Evolutionary conservation across 1,140 invertebrate species (phyloP).

Genomic region (Lasioglossum albipes): DNA sequence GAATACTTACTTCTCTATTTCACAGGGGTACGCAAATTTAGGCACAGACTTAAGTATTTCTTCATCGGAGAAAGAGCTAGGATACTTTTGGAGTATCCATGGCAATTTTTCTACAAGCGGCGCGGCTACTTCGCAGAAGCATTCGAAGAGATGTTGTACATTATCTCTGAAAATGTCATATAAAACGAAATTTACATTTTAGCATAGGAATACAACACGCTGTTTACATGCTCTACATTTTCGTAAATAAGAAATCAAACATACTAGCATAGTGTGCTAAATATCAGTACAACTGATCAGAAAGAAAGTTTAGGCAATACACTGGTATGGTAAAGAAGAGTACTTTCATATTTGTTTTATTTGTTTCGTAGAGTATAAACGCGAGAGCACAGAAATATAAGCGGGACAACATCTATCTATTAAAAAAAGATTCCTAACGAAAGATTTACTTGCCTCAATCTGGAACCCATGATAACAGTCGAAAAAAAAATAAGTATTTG

Average conservation of each 20-base stretch:
- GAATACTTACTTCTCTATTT: conserved; percentile 86
- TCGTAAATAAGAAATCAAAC: neutral
- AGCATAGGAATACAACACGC: neutral
- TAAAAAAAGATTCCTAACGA: conserved; percentile 16
- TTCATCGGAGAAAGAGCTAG: conserved; percentile 86
- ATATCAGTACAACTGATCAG: neutral
- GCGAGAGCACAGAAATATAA: neutral
- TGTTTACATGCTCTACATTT: neutral
- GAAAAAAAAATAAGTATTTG: conserved; percentile 61
- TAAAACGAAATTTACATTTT: neutral
- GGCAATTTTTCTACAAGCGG: conserved; percentile 83
- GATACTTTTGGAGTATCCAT: conserved; percentile 89
- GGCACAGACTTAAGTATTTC: conserved; percentile 90
- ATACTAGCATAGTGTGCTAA: neutral
- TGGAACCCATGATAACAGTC: conserved; percentile 76
- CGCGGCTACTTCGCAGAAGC: conserved; percentile 90
- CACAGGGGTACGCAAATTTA: conserved; percentile 92
- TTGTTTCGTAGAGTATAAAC: neutral
- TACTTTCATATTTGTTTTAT: conserved; percentile 29
- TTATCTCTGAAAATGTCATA: conserved; percentile 84
- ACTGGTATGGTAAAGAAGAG: neutral
- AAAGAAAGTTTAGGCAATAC: neutral
- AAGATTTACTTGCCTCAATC: conserved; percentile 71
- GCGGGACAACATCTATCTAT: neutral
- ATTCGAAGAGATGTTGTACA: conserved; percentile 89